Percentiles rank a stretch among this genome's conserved stretches.
These are phyloP conservation scores for Rattus rattus DNA, from an alignment of 2,113 vertebrate species.

Conservation along the genomic window DNA sequence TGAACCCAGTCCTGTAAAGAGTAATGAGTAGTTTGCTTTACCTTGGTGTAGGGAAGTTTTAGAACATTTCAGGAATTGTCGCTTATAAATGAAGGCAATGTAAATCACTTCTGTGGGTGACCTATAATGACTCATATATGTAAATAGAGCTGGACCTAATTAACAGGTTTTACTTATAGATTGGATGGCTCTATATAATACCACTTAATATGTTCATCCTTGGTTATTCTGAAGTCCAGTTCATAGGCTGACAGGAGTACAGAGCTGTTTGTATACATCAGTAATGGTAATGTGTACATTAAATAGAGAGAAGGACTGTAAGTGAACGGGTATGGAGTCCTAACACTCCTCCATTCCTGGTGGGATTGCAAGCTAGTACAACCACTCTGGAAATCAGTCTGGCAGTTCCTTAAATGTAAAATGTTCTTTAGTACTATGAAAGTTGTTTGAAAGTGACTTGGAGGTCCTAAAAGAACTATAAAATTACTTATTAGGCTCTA, in stretches of 20 bases:
- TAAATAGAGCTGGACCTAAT: conserved; percentile 39
- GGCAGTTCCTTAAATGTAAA: not conserved
- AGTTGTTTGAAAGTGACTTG: not conserved
- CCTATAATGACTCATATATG: not conserved
- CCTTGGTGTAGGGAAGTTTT: not conserved
- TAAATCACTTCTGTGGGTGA: not conserved
- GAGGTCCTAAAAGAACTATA: not conserved
- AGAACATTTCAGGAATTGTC: not conserved
- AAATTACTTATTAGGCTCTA: not conserved
- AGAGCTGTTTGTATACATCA: not conserved
- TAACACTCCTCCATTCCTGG: not conserved
- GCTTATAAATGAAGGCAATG: conserved; percentile 14
- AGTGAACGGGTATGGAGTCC: not conserved
- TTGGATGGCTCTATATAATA: not conserved
- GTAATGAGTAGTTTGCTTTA: not conserved
- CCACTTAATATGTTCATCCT: not conserved
- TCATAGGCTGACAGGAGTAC: not conserved
- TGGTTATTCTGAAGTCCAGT: not conserved
- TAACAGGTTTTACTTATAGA: not conserved
- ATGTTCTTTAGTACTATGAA: not conserved
- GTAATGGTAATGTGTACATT: not conserved
- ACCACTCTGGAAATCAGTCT: no score
- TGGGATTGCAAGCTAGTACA: no score
- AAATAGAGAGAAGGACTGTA: not conserved
- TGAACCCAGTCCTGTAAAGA: conserved; percentile 1